phyloP scores from a whole-genome alignment of 2,113 vertebrate genomes.

The Holacanthus passer region DNA sequence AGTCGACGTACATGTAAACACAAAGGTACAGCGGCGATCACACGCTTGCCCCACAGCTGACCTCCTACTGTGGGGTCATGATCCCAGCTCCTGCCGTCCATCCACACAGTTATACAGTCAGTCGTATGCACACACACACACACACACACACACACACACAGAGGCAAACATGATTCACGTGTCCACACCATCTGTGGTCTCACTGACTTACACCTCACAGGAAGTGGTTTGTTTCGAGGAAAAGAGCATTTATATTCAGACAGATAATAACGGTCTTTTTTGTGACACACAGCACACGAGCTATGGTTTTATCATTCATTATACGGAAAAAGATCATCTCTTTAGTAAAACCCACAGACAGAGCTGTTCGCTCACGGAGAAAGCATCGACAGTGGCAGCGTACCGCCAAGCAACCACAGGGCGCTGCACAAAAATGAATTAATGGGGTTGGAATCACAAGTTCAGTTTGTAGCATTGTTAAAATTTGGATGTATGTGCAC shows the following conservation, averaged over 20 bases:
- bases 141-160: conserved; percentile 29
- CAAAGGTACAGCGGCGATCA: conserved; percentile 38
- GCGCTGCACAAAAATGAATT: background rate
- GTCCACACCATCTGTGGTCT: conserved; percentile 57
- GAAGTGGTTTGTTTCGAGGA: conserved; percentile 34
- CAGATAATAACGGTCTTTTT: too few relatives aligned
- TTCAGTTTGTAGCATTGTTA: background rate
- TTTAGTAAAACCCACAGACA: background rate
- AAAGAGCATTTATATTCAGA: conserved; percentile 6
- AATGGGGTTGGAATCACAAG: background rate
- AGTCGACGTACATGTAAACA: conserved; percentile 44
- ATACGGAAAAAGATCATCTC: background rate
- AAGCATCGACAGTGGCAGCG: background rate
- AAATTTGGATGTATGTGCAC: background rate
- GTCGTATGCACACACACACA: conserved; percentile 30
- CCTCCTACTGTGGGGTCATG: conserved; percentile 54
- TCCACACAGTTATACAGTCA: conserved; percentile 50
- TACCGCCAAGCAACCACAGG: background rate
- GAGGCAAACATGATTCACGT: conserved; percentile 27
- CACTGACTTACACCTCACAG: too few relatives aligned
- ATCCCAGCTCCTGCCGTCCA: conserved; percentile 30
- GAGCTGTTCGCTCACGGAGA: conserved; percentile 3
- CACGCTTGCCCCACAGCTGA: conserved; percentile 55
- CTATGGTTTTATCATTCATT: conserved; percentile 9
- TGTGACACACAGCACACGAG: conserved; percentile 16